Evolutionary conservation across 2,113 vertebrate genomes (phyloP).

Genomic region (Periophthalmus modestus): DNA sequence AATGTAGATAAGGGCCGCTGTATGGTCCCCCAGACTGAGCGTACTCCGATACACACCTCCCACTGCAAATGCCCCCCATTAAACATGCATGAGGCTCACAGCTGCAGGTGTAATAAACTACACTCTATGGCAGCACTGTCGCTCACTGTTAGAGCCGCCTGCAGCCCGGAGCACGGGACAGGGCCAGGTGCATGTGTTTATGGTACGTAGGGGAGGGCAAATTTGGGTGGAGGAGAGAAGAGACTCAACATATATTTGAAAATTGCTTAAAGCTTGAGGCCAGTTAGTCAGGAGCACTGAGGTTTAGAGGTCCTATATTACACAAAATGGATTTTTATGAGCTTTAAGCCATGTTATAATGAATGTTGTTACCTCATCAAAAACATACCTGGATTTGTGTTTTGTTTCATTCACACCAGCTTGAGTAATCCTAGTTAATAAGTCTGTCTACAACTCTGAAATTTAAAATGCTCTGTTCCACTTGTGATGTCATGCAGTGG

Average conservation of each 20-base stretch:
- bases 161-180: slow-evolving; percentile 15
- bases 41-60: slow-evolving; percentile 49
- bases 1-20: slow-evolving; percentile 49
- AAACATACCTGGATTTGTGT: too few relatives aligned
- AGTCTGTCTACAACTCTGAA: too few relatives aligned
- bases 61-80: slow-evolving; percentile 78
- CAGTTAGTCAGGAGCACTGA: slow-evolving; percentile 11
- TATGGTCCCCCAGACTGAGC: slow-evolving; percentile 43
- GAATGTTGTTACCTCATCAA: too few relatives aligned
- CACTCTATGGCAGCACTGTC: slow-evolving; percentile 61
- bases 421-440: too few relatives aligned
- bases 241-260: slow-evolving; percentile 16
- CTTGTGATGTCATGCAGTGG: too few relatives aligned
- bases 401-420: too few relatives aligned
- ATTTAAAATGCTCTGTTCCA: too few relatives aligned
- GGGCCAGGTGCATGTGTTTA: neutral
- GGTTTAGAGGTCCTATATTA: neutral
- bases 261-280: slow-evolving; percentile 24
- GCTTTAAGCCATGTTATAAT: too few relatives aligned
- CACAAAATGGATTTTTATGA: too few relatives aligned
- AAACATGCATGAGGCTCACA: slow-evolving; percentile 79
- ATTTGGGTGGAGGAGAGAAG: slow-evolving; percentile 7
- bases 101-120: slow-evolving; percentile 78
- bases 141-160: slow-evolving; percentile 48
- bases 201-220: slow-evolving; percentile 2